phyloP scores from a whole-genome alignment of 2,888 invertebrate genomes.

The Drosophila pegasa region DNA sequence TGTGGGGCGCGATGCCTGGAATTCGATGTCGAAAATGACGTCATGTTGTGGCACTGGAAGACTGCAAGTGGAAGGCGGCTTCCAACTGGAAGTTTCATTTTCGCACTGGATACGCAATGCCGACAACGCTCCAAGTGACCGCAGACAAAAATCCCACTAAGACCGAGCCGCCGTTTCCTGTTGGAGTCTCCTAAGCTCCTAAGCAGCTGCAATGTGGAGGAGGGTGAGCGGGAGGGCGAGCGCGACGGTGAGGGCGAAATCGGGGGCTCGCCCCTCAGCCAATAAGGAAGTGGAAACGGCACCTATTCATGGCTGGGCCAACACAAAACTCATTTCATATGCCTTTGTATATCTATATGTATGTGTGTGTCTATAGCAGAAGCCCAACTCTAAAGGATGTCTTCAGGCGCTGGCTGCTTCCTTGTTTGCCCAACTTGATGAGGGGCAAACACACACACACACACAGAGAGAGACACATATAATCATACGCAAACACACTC shows the following conservation, averaged over 20 bases:
- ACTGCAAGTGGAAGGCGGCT: slow-evolving; percentile 69
- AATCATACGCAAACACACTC: neutral
- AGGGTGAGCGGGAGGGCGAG: neutral
- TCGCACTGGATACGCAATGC: slow-evolving; percentile 56
- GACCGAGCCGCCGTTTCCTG: slow-evolving; percentile 41
- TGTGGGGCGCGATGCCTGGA: slow-evolving; percentile 16
- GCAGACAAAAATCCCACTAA: slow-evolving; percentile 50
- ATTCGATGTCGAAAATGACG: slow-evolving; percentile 74
- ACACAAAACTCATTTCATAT: slow-evolving; percentile 68
- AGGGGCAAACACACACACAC: slow-evolving; percentile 8
- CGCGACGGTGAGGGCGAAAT: neutral
- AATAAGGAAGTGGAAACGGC: slow-evolving; percentile 64
- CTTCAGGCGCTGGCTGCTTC: slow-evolving; percentile 52
- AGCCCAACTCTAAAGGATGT: slow-evolving; percentile 53
- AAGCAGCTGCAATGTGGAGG: slow-evolving; percentile 40
- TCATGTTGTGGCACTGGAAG: slow-evolving; percentile 56
- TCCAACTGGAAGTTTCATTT: slow-evolving; percentile 21
- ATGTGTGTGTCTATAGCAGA: neutral
- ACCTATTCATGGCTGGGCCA: slow-evolving; percentile 60
- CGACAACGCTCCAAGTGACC: slow-evolving; percentile 55
- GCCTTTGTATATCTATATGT: slow-evolving; percentile 33
- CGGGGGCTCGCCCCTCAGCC: slow-evolving; percentile 32
- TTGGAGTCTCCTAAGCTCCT: slow-evolving; percentile 15
- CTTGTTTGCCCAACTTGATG: slow-evolving; percentile 62
- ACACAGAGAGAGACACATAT: too few species aligned